Evolutionary conservation across 1,140 invertebrate species (phyloP).

Genomic region (Ceratosolen solmsi): DNA sequence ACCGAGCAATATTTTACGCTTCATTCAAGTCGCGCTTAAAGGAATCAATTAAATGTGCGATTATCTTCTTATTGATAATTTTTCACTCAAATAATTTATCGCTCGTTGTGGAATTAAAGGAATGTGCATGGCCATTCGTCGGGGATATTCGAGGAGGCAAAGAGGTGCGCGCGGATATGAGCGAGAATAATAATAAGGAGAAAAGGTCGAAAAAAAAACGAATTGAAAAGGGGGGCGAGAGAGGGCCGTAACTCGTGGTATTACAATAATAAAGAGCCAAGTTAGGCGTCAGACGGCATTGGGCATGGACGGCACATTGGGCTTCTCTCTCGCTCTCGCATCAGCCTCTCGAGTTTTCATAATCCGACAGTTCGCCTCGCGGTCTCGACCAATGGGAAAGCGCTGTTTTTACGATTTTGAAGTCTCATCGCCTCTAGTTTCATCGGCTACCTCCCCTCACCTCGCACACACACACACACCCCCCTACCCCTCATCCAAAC

Average conservation of each 20-base stretch:
- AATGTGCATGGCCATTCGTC: slow-evolving; percentile 16
- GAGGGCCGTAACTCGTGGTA: slow-evolving; percentile 65
- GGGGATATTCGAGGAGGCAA: background rate
- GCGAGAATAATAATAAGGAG: slow-evolving; percentile 24
- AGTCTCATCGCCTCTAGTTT: background rate
- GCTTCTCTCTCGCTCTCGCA: background rate
- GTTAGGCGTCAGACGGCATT: slow-evolving; percentile 58
- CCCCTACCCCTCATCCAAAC: background rate
- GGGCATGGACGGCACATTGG: slow-evolving; percentile 43
- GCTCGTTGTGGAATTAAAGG: slow-evolving; percentile 57
- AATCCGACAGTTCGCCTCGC: no score
- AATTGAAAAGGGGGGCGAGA: slow-evolving; percentile 47
- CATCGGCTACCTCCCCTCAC: slow-evolving; percentile 23
- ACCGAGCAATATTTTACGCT: slow-evolving; percentile 26
- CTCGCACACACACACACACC: no score
- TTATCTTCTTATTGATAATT: slow-evolving; percentile 49
- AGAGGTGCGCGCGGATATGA: background rate
- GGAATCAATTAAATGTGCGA: slow-evolving; percentile 46
- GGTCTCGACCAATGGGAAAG: slow-evolving; percentile 62
- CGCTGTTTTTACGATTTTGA: slow-evolving; percentile 61
- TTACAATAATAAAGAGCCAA: slow-evolving; percentile 71
- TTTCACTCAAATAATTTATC: slow-evolving; percentile 65
- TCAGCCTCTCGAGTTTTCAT: background rate
- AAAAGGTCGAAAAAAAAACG: slow-evolving; percentile 40
- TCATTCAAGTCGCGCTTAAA: slow-evolving; percentile 23